Conservation (phyloP, 2,888 invertebrate species). For the Sturmia bella region DNA sequence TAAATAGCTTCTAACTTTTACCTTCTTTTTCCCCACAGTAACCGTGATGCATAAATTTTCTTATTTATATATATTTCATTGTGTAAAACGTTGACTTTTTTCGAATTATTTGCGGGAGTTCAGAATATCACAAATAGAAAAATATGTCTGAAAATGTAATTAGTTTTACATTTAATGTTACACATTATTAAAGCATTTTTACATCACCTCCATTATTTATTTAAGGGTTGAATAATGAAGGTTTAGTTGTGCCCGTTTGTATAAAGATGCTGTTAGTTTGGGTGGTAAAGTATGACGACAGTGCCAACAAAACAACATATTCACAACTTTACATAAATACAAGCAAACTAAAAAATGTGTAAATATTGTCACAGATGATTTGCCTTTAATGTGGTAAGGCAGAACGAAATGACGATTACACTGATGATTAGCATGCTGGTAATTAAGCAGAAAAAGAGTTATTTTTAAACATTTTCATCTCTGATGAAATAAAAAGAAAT, state of each 20-base stretch:
- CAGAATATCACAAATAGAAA: slow-evolving; percentile 33
- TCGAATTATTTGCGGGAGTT: slow-evolving; percentile 40
- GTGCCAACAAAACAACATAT: slow-evolving; percentile 1
- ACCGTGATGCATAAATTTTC: slow-evolving; percentile 18
- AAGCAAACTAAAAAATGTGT: slow-evolving; percentile 39
- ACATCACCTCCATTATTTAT: slow-evolving; percentile 11
- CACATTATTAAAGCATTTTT: slow-evolving; percentile 19
- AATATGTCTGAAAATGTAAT: slow-evolving; percentile 67
- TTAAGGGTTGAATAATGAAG: slow-evolving; percentile 34
- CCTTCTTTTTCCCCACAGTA: slow-evolving; percentile 10
- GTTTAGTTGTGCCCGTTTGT: slow-evolving; percentile 43
- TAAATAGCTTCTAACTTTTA: too few species aligned
- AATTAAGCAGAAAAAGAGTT: slow-evolving; percentile 48
- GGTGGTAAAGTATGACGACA: slow-evolving; percentile 8
- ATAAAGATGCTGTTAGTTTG: slow-evolving; percentile 13
- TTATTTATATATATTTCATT: slow-evolving; percentile 38
- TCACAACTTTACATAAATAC: not conserved
- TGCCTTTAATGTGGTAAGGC: slow-evolving; percentile 56
- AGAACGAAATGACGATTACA: not conserved
- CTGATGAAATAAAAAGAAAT: not conserved
- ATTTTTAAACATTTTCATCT: slow-evolving; percentile 40
- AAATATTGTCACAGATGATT: slow-evolving; percentile 65
- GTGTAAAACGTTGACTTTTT: slow-evolving; percentile 50
- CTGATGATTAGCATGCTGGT: slow-evolving; percentile 35
- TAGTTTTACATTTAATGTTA: slow-evolving; percentile 65